Conservation (phyloP, 2,113 vertebrate genomes). For the Rafetus swinhoei region DNA sequence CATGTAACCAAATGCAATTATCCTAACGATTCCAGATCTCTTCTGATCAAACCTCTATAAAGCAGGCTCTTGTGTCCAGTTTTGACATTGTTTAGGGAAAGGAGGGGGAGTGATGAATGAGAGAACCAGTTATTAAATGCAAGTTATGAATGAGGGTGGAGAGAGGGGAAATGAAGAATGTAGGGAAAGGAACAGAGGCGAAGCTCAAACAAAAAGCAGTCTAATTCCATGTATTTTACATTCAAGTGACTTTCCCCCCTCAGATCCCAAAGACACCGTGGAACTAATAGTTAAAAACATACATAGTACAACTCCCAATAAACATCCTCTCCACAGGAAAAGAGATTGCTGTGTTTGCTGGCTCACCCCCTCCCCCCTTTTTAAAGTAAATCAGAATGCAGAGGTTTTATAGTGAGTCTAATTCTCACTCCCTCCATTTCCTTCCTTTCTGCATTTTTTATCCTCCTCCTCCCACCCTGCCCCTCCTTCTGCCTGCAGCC, state of each 20-base stretch:
- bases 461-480: conserved; percentile 69
- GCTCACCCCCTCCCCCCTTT: not conserved
- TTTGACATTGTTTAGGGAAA: conserved; percentile 49
- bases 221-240: conserved; percentile 44
- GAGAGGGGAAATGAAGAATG: not conserved
- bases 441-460: conserved; percentile 62
- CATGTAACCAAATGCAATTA: conserved; percentile 19
- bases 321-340: not conserved
- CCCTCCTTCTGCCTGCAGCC: conserved; percentile 68
- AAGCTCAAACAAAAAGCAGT: conserved; percentile 40
- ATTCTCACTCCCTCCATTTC: conserved; percentile 78
- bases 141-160: conserved; percentile 61
- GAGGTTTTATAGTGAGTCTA: conserved; percentile 75
- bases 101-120: conserved; percentile 52
- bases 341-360: conserved; percentile 25
- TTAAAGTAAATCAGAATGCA: conserved; percentile 56
- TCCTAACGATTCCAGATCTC: conserved; percentile 25
- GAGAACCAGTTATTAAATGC: conserved; percentile 58
- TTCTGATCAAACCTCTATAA: conserved; percentile 47
- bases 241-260: not conserved
- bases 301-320: not conserved
- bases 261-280: conserved; percentile 15
- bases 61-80: conserved; percentile 60
- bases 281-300: not conserved
- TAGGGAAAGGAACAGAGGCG: not conserved